Evolutionary conservation across 1,140 invertebrate species (phyloP), one percentile per base, ranked within the genome.

Genomic region (Lordiphosa collinella): DNA sequence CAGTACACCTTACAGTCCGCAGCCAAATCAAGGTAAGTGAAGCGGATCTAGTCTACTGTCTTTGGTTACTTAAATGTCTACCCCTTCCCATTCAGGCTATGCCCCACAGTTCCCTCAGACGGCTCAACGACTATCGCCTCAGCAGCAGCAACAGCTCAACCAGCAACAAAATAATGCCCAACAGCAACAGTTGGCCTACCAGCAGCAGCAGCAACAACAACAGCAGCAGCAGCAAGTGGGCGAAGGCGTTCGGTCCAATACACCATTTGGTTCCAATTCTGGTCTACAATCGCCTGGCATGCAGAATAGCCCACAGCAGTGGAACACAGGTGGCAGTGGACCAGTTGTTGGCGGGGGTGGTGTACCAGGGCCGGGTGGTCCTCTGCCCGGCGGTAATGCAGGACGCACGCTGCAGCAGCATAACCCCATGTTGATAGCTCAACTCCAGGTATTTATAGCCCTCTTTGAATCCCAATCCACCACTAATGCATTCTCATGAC

Each of bases 361-460:
- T 8, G 63, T 57, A 3, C 22, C 22, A 12, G 79, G 67, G 4
- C 61, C 71, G 0, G 68, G 51, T 7, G 66, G 61, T 5, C 62
- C 64, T 9, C 36, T 75, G 56, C 56, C 59, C 1, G 51, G 50
- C 3, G 74, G 74, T 31, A 79, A 73, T 55, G 58, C 78, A 31
- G 62, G 55, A 25, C 59, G 76, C 50, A 78, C 85, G 4, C 55
- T 92, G 36, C 92, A 92, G 58, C 93, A 94, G 89, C 93, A 94
- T 87, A 95, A 95, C 90, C 94, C 95, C 4, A 94, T 96, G 93
- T 90, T 96, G 55, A 95, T 93, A 90, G 93, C 94, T 57, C 94
- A 95, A 88, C 89, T 95, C 54, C 93, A 93, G 73, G 93, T 94
- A 90, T 68, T 64, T 76, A 40, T 13, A 46, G 31, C 40, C 11